These are phyloP conservation scores for Ascidia mentula DNA, from an alignment of 23 tunicate species.

Conservation along the genomic window DNA sequence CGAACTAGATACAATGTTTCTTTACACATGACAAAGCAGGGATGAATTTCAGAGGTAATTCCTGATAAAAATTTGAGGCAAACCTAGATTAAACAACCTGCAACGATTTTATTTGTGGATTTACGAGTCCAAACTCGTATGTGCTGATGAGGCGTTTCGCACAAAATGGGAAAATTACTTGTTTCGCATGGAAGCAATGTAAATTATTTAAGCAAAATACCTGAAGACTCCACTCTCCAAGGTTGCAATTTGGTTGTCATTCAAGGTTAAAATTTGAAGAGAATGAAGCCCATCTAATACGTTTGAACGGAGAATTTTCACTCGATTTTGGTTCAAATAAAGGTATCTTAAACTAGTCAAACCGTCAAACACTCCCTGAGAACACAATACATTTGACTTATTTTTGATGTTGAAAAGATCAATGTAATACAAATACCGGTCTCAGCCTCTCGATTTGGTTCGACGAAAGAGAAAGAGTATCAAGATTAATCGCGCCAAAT, in stretches of 20 bases:
- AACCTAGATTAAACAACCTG: too few relatives aligned
- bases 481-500: not conserved
- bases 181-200: too few relatives aligned
- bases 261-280: conserved; percentile 1
- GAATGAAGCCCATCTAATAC: conserved; percentile 19
- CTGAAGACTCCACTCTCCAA: conserved; percentile 11
- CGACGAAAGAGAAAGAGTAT: not conserved
- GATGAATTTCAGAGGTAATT: too few relatives aligned
- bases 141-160: too few relatives aligned
- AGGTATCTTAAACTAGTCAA: not conserved
- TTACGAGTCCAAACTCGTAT: too few relatives aligned
- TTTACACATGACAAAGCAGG: too few relatives aligned
- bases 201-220: not conserved
- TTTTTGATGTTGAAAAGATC: not conserved
- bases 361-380: conserved; percentile 13
- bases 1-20: too few relatives aligned
- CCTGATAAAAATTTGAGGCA: not conserved
- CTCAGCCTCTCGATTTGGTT: not conserved
- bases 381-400: not conserved
- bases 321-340: not conserved
- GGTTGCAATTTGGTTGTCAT: conserved; percentile 8
- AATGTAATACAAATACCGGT: not conserved
- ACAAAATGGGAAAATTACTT: too few relatives aligned
- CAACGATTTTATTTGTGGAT: too few relatives aligned
- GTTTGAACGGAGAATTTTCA: not conserved